Percentiles rank a stretch among this genome's conserved stretches.
Conservation (phyloP, 2,797 vertebrate species). For the Lycodopsis pacificus region DNA sequence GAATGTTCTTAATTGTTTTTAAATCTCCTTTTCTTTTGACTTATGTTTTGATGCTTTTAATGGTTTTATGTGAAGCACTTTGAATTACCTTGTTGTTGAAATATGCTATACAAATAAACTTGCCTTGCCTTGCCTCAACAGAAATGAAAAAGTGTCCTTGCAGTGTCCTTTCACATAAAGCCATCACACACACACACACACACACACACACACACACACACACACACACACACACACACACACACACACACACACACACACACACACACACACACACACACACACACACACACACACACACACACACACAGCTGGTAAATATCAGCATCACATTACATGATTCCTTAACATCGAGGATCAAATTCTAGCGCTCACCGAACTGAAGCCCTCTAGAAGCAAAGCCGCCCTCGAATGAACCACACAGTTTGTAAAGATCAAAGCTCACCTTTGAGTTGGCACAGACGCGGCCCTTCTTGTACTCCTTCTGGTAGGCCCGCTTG, state of each 20-base stretch:
- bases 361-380: slow-evolving; percentile 17
- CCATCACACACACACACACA: background rate
- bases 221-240: background rate
- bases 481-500: slow-evolving; percentile 95
- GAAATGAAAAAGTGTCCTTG: background rate
- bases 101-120: no score
- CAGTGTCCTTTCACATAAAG: slow-evolving; percentile 15
- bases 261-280: no score
- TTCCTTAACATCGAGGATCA: slow-evolving; percentile 13
- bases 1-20: no score
- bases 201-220: background rate
- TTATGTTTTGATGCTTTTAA: no score
- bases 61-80: no score
- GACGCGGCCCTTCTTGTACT: slow-evolving; percentile 96
- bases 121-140: no score
- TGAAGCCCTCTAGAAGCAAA: slow-evolving; percentile 2
- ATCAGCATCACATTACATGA: slow-evolving; percentile 35
- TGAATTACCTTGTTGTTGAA: no score
- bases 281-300: no score
- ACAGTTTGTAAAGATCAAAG: background rate
- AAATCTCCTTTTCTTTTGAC: no score
- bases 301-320: slow-evolving; percentile 1
- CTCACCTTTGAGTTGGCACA: slow-evolving; percentile 95
- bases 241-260: no score
- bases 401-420: background rate